These are phyloP conservation scores for Prinia subflava DNA, from an alignment of 2,113 vertebrate species.

Conservation along the genomic window DNA sequence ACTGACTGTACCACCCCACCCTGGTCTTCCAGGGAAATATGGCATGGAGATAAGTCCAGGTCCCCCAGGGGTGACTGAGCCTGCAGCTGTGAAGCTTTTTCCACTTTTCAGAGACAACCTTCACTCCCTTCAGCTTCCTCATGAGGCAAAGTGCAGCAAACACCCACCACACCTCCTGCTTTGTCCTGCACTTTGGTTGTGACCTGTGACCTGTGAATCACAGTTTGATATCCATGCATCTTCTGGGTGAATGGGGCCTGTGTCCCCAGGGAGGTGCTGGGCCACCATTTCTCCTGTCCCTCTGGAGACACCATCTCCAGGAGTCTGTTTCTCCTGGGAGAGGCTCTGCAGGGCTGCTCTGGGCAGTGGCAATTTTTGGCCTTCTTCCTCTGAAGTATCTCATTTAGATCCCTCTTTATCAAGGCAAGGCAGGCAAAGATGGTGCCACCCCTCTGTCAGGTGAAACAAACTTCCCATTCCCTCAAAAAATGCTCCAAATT, in stretches of 20 bases:
- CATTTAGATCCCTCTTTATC: background rate
- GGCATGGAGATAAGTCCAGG: too few species aligned
- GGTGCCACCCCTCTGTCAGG: background rate
- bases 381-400: background rate
- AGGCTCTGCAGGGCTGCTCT: background rate
- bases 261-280: background rate
- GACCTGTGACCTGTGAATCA: too few species aligned
- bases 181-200: background rate
- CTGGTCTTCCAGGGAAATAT: background rate
- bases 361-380: background rate
- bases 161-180: too few species aligned
- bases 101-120: background rate
- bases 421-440: too few species aligned
- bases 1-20: accelerated
- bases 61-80: background rate
- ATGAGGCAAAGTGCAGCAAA: background rate
- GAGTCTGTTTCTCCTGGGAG: background rate
- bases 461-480: background rate
- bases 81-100: background rate
- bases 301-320: background rate
- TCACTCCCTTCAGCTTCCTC: background rate
- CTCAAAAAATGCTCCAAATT: background rate
- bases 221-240: background rate
- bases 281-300: background rate
- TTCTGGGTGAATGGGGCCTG: background rate